phyloP scores from a whole-genome alignment of 2,113 vertebrate species.

The Corynorhinus townsendii region DNA sequence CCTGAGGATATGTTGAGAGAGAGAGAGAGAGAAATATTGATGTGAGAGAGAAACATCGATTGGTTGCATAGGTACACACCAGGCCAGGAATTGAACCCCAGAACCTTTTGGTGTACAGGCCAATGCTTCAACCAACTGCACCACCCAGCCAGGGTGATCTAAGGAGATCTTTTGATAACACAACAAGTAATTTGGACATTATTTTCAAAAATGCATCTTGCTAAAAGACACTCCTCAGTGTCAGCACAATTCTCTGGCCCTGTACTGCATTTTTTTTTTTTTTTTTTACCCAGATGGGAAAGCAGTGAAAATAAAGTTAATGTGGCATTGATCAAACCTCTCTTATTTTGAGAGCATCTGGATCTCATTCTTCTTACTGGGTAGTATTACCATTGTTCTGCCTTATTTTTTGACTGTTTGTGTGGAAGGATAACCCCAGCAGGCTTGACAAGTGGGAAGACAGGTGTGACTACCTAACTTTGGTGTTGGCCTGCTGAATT shows the following conservation, averaged over 20 bases:
- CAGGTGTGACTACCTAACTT: not conserved
- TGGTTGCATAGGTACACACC: not conserved
- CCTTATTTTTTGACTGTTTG: not conserved
- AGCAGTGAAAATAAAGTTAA: not conserved
- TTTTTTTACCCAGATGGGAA: not conserved
- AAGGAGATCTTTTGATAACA: not conserved
- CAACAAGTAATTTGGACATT: not conserved
- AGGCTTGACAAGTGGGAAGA: not conserved
- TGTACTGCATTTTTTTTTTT: not conserved
- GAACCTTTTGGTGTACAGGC: not conserved
- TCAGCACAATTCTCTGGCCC: not conserved
- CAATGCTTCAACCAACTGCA: not conserved
- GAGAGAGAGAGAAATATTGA: not conserved
- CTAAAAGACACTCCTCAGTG: not conserved
- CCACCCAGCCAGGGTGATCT: not conserved
- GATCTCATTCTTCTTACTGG: slow-evolving; percentile 2
- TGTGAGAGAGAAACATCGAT: not conserved
- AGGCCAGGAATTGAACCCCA: not conserved
- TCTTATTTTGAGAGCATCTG: slow-evolving; percentile 18
- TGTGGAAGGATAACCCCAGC: not conserved
- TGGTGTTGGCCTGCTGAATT: too few species aligned
- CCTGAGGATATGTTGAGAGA: not conserved
- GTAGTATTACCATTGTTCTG: not conserved
- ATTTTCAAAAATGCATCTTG: not conserved
- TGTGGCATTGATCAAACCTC: not conserved